phyloP scores from a whole-genome alignment of 2,797 vertebrate species.

The Lutjanus argentimaculatus region DNA sequence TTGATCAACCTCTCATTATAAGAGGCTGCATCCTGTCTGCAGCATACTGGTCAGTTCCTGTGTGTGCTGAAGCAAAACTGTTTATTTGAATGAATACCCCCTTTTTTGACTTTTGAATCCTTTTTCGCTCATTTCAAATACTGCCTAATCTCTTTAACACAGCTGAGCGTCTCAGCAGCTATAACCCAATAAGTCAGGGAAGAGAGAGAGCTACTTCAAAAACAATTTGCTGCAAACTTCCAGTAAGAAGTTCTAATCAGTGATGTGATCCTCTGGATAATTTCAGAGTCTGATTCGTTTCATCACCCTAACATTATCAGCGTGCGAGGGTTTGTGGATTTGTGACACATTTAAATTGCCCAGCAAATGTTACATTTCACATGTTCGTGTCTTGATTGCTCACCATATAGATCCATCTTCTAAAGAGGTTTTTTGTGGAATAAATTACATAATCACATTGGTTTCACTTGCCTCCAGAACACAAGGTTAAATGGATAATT shows the following conservation, averaged over 20 bases:
- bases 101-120: background rate
- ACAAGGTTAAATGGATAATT: slow-evolving; percentile 20
- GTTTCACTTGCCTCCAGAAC: slow-evolving; percentile 13
- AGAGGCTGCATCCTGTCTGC: slow-evolving; percentile 21
- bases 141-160: background rate
- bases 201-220: background rate
- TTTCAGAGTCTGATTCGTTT: slow-evolving; percentile 5
- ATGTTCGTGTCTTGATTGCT: slow-evolving; percentile 15
- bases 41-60: background rate
- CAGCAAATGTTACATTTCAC: slow-evolving; percentile 3
- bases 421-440: background rate
- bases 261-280: slow-evolving; percentile 10
- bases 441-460: slow-evolving; percentile 12
- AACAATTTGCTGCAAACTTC: slow-evolving; percentile 8
- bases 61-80: background rate
- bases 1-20: slow-evolving; percentile 7
- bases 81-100: background rate
- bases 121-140: background rate
- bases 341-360: slow-evolving; percentile 9
- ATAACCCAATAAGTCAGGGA: background rate
- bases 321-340: slow-evolving; percentile 1
- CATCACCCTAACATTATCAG: slow-evolving; percentile 10
- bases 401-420: background rate
- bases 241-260: slow-evolving; percentile 1
- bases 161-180: background rate